Evolutionary conservation across 2,888 invertebrate species (phyloP).

Genomic region (Dicyrtoma fusca): DNA sequence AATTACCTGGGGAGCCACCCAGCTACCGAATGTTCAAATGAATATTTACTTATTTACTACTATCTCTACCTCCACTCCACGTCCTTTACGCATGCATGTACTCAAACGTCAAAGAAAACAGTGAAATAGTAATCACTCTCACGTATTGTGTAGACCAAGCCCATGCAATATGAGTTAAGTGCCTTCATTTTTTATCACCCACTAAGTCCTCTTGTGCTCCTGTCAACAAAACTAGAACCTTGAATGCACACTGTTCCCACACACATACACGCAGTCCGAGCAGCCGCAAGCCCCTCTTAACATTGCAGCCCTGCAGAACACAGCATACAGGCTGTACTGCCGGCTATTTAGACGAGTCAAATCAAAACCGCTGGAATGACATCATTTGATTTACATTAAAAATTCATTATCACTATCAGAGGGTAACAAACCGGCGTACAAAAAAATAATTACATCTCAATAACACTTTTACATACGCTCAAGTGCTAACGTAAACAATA

Average conservation of each 20-base stretch:
- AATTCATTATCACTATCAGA: too few species aligned
- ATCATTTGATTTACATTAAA: too few species aligned
- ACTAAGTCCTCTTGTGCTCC: slow-evolving; percentile 43
- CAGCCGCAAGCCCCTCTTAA: too few species aligned
- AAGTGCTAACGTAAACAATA: too few species aligned
- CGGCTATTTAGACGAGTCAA: too few species aligned
- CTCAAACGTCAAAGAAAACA: slow-evolving; percentile 11
- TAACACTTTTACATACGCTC: too few species aligned
- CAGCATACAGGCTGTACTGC: too few species aligned
- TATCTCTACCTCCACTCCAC: not conserved
- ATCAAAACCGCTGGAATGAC: too few species aligned
- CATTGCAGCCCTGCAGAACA: too few species aligned
- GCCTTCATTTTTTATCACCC: slow-evolving; percentile 46
- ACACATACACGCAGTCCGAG: not conserved
- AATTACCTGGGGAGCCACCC: slow-evolving; percentile 47
- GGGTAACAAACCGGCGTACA: too few species aligned
- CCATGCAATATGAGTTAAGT: slow-evolving; percentile 30
- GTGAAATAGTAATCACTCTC: slow-evolving; percentile 29
- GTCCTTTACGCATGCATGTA: slow-evolving; percentile 24
- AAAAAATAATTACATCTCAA: too few species aligned
- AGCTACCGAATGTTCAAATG: slow-evolving; percentile 40
- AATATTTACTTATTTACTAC: slow-evolving; percentile 24
- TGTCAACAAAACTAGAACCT: slow-evolving; percentile 39
- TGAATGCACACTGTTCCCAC: slow-evolving; percentile 9
- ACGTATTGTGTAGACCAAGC: slow-evolving; percentile 13